A percentile compares a stretch with the other conserved stretches of the same genome.
Conservation (phyloP, 2,113 vertebrate species). For the Cochlearius cochlearius region DNA sequence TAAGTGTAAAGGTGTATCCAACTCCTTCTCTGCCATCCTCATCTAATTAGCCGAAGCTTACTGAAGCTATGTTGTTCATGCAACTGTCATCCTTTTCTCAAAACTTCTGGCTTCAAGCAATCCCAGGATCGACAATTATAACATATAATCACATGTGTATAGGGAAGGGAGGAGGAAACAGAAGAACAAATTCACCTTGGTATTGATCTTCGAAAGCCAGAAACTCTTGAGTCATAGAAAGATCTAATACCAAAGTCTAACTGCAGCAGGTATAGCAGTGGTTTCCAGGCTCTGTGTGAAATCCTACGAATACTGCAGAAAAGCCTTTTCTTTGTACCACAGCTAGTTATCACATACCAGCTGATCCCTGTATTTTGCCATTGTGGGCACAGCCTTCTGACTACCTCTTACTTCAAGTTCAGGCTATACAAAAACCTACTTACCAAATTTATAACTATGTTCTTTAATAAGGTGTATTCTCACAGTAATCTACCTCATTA, state of each 20-base stretch:
- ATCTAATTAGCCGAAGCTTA: background rate
- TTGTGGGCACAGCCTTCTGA: background rate
- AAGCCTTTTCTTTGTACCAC: background rate
- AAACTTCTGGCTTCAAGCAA: background rate
- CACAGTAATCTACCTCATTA: background rate
- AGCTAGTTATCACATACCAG: background rate
- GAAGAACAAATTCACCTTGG: background rate
- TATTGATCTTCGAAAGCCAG: background rate
- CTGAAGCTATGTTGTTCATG: background rate
- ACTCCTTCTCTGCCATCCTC: background rate
- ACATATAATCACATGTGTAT: rapidly evolving
- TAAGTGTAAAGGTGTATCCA: background rate
- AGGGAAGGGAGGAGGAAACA: background rate
- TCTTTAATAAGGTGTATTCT: background rate
- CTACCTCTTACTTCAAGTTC: background rate
- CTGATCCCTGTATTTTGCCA: background rate
- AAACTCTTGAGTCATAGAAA: background rate
- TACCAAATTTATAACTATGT: background rate
- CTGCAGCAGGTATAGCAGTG: background rate
- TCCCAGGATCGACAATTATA: background rate
- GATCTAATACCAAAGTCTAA: background rate
- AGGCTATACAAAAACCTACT: background rate
- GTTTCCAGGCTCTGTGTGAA: background rate
- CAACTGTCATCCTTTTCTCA: background rate
- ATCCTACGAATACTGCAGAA: background rate